Base-by-base conservation (phyloP, 2,888 invertebrate genomes). In the Callyntrura sp. region DNA sequence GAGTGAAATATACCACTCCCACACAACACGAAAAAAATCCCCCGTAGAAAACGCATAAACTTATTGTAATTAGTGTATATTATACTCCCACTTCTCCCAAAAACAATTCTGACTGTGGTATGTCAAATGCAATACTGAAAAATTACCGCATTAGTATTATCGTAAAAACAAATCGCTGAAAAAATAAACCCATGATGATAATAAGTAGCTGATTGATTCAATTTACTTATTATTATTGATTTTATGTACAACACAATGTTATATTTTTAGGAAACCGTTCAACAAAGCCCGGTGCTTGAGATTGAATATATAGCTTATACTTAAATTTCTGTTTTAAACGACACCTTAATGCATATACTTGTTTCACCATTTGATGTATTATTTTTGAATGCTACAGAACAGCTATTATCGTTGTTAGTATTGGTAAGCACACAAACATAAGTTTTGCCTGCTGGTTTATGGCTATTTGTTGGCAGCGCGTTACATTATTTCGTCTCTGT, bases 101-200 rank as follows among this genome's bases (percentile, higher is more conserved):
- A 35, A 43, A n/a, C n/a, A 79, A 79, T 79, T 79, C 60, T 73
- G 88, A 88, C 88, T 88, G 88, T 88, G 88, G 68, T 81, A 81
- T 82, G 35, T 68, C 48, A 86, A 23, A 82, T 82, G 88, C 88
- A 88, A 88, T 88, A 88, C 82, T 79, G 51, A 65, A 85, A 65
- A 82, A 73, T 88, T 85, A 73, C 88, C 88, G 70, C 82, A 87
- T 81, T 88, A 88, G 88, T 88, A 88, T 88, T 88, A 88, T 35
- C 6, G 23, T 25, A 9, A 11, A 2, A 68, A 43, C 35, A 28
- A 23, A 43, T 70, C 70, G 70, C 70, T 70, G 76, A 51, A 51
- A 76, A 68, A 62, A 62, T n/a, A 20, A 62, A 62, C 35, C 14
- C 51, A 76, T 76, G 51, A 51, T 84, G 84, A 84, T 84, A 84